A percentile compares a stretch with the other conserved stretches of the same genome.
Conservation (phyloP, 2,797 vertebrate species). For the Cetoscarus ocellatus region DNA sequence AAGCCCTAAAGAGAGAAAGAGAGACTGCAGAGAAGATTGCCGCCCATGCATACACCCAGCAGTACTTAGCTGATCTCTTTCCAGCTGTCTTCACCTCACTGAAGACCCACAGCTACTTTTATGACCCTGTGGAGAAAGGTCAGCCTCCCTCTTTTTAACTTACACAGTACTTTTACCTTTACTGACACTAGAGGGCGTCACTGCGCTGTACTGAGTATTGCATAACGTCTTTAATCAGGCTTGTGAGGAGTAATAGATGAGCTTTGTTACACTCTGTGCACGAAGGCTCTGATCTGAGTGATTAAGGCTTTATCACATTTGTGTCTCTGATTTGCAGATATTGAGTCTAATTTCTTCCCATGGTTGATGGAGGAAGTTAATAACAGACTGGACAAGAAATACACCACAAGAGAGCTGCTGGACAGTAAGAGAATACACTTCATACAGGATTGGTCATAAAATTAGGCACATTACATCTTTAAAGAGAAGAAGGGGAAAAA, state of each 20-base stretch:
- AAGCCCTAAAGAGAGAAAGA: conserved; percentile 81
- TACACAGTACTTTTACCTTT: neutral
- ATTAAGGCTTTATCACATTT: conserved; percentile 5
- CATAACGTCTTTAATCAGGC: neutral
- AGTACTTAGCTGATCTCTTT: conserved; percentile 89
- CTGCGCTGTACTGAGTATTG: neutral
- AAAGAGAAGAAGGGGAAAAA: neutral
- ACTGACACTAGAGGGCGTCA: conserved; percentile 9
- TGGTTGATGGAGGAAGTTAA: conserved; percentile 89
- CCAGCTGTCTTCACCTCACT: conserved; percentile 88
- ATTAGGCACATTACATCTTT: neutral
- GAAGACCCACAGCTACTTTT: conserved; percentile 89
- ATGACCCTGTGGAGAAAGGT: conserved; percentile 92
- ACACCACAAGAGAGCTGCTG: conserved; percentile 84
- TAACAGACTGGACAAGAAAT: conserved; percentile 81
- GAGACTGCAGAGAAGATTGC: conserved; percentile 91
- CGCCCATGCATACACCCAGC: conserved; percentile 86
- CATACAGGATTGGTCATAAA: neutral
- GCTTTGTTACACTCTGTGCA: neutral
- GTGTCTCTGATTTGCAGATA: conserved; percentile 81
- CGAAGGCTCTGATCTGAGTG: neutral
- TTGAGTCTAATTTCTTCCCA: conserved; percentile 91
- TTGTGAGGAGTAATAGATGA: neutral
- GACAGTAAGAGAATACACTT: conserved; percentile 83
- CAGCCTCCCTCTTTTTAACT: neutral